Conservation (phyloP, 1,140 invertebrate species). For the Chironomus tepperi region DNA sequence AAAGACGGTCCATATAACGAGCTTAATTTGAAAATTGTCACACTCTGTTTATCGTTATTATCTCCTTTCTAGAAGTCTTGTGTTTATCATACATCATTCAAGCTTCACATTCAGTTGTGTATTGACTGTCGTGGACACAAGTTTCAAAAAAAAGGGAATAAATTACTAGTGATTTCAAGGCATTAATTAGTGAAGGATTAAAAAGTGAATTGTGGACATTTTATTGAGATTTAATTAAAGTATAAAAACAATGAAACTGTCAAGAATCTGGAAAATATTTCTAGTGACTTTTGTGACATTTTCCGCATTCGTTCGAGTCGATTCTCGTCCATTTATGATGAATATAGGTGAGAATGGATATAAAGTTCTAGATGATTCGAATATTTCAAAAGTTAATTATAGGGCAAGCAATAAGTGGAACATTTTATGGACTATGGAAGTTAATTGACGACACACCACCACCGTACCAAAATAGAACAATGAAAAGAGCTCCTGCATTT, state of each 20-base stretch:
- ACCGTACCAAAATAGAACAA: neutral
- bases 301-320: neutral
- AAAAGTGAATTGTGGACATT: no score
- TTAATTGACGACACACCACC: neutral
- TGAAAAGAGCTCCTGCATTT: neutral
- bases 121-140: neutral
- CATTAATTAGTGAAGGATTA: no score
- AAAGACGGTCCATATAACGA: no score
- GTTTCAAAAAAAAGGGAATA: neutral
- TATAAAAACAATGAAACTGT: neutral
- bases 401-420: neutral
- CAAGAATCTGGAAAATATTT: neutral
- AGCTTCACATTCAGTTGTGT: neutral
- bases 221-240: no score
- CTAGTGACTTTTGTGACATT: neutral
- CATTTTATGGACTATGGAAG: neutral
- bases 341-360: neutral
- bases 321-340: conserved; percentile 6
- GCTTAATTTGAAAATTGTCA: neutral
- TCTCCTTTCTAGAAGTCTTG: neutral
- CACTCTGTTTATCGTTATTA: neutral
- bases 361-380: neutral
- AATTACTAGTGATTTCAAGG: no score
- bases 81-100: no score
- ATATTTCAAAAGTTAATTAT: neutral